These are phyloP conservation scores for Lithophane ornitopus DNA, from an alignment of 2,888 invertebrate species.

Conservation along the genomic window DNA sequence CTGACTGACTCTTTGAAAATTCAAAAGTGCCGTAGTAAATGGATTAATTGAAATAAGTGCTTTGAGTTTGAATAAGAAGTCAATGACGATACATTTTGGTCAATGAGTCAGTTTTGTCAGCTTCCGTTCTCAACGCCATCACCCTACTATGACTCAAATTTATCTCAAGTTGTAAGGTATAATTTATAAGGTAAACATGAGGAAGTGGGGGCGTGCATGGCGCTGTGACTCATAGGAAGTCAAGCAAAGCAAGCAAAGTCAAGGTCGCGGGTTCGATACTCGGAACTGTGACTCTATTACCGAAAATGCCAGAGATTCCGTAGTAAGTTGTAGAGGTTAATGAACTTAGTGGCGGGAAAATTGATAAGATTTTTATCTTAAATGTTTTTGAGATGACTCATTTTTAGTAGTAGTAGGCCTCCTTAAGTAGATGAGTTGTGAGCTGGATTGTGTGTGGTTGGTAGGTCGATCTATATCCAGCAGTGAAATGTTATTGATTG, in stretches of 20 bases:
- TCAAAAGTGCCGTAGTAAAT: too few species aligned
- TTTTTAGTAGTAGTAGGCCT: background rate
- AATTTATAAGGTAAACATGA: slow-evolving; percentile 28
- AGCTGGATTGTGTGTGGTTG: background rate
- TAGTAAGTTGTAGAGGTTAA: slow-evolving; percentile 45
- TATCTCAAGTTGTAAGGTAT: slow-evolving; percentile 33
- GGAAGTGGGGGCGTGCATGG: slow-evolving; percentile 44
- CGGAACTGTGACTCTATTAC: slow-evolving; percentile 35
- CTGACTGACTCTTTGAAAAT: too few species aligned
- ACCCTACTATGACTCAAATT: slow-evolving; percentile 49
- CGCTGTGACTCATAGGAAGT: slow-evolving; percentile 55
- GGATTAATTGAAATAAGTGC: too few species aligned
- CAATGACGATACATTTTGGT: background rate
- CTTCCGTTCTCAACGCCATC: slow-evolving; percentile 1
- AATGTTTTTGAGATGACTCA: slow-evolving; percentile 23
- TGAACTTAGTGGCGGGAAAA: slow-evolving; percentile 38
- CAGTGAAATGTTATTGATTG: background rate
- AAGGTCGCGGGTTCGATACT: slow-evolving; percentile 59
- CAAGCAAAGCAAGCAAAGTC: slow-evolving; percentile 43
- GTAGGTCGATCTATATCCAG: background rate
- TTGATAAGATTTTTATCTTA: slow-evolving; percentile 29
- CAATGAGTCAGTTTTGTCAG: slow-evolving; percentile 9
- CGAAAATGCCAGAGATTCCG: slow-evolving; percentile 38
- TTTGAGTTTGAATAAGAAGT: too few species aligned
- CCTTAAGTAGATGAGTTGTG: background rate